Percentiles rank a stretch among this genome's conserved stretches.
Conservation (phyloP, 2,888 invertebrate genomes). For the Thecophora atra region DNA sequence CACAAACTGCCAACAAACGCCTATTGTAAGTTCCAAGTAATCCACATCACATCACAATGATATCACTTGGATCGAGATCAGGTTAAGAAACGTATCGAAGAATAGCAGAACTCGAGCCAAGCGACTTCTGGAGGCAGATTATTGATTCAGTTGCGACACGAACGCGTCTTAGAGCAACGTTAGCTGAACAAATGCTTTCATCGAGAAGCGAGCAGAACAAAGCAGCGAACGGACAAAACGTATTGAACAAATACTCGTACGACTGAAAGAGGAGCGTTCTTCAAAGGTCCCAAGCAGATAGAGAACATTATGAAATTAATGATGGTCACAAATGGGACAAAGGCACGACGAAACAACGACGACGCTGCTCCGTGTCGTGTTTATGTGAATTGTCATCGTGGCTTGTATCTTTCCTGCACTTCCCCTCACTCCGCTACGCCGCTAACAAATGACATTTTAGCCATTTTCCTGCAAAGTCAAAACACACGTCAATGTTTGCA, state of each 20-base stretch:
- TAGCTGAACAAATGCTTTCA: conserved; percentile 20
- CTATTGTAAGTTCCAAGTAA: background rate
- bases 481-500: conserved; percentile 59
- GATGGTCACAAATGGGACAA: background rate
- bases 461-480: conserved; percentile 47
- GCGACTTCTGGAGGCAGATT: background rate
- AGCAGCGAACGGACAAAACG: background rate
- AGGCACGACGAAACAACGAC: background rate
- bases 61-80: no score
- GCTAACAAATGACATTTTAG: conserved; percentile 12
- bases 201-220: conserved; percentile 42
- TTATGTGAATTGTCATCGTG: no score
- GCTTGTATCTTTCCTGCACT: background rate
- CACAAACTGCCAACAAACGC: conserved; percentile 18
- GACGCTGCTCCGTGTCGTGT: background rate
- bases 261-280: background rate
- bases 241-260: conserved; percentile 38
- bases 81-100: no score
- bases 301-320: background rate
- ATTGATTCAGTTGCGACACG: conserved; percentile 1
- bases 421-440: background rate
- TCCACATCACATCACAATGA: background rate
- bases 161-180: no score
- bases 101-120: no score
- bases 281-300: background rate